Percentiles rank a stretch among this genome's conserved stretches.
These are phyloP conservation scores for Euborellia annulipes DNA, from an alignment of 1,140 invertebrate genomes.

Conservation along the genomic window DNA sequence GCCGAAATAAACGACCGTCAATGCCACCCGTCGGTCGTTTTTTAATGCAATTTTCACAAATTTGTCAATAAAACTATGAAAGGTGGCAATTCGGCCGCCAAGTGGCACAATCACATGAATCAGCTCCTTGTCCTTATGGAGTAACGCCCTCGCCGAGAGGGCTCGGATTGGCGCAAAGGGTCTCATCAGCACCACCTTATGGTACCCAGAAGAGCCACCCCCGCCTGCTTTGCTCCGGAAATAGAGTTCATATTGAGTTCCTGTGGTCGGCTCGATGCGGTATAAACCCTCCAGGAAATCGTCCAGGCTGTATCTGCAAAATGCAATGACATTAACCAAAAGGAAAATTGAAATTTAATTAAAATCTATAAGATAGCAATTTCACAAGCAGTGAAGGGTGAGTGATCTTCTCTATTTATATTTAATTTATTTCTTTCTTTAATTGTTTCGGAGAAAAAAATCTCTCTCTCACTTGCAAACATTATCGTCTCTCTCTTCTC, in stretches of 20 bases:
- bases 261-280: conserved; percentile 52
- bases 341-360: no score
- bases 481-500: no score
- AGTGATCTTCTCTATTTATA: no score
- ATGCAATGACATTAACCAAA: no score
- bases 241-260: conserved; percentile 64
- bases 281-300: conserved; percentile 67
- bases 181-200: conserved; percentile 47
- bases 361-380: no score
- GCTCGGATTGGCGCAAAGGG: conserved; percentile 54
- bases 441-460: no score
- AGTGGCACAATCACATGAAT: conserved; percentile 64
- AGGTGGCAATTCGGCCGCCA: conserved; percentile 51
- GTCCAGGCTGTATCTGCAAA: conserved; percentile 41
- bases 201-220: conserved; percentile 26
- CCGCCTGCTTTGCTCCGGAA: conserved; percentile 44
- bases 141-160: conserved; percentile 30
- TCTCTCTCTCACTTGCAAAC: no score
- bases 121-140: conserved; percentile 34
- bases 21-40: conserved; percentile 46
- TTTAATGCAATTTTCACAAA: conserved; percentile 52
- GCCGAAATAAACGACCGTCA: conserved; percentile 68
- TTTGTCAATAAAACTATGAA: conserved; percentile 61
- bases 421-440: no score
- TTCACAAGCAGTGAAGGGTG: no score